Evolutionary conservation across 2,888 invertebrate genomes (phyloP).

Genomic region (Orchesellides sinensis): DNA sequence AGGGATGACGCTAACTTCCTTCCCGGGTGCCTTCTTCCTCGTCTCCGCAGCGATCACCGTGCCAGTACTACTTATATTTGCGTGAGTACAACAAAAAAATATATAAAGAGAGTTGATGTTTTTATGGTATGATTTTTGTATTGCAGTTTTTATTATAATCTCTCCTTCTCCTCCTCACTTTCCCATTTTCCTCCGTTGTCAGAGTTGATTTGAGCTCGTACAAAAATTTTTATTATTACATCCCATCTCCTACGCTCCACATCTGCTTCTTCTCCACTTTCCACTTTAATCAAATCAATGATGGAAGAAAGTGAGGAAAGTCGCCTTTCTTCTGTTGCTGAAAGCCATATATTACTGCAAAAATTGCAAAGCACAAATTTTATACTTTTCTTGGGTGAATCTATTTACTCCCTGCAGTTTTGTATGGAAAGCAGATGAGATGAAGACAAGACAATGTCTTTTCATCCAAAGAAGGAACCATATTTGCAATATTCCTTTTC

Average conservation of each 20-base stretch:
- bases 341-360: no score
- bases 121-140: slow-evolving; percentile 17
- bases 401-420: background rate
- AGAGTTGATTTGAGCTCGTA: background rate
- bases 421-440: background rate
- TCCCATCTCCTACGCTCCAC: slow-evolving; percentile 32
- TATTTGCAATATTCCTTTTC: background rate
- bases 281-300: slow-evolving; percentile 29
- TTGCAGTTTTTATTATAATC: background rate
- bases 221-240: slow-evolving; percentile 20
- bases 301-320: background rate
- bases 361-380: no score
- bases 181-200: slow-evolving; percentile 2
- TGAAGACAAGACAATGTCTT: background rate
- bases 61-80: slow-evolving; percentile 74
- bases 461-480: background rate
- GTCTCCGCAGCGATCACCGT: slow-evolving; percentile 74
- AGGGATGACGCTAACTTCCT: slow-evolving; percentile 72
- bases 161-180: background rate
- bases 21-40: slow-evolving; percentile 74
- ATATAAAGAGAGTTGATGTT: background rate
- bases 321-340: background rate
- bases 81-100: no score
- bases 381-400: no score
- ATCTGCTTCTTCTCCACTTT: slow-evolving; percentile 30